Conservation (phyloP, 2,113 vertebrate genomes). For the Heloderma charlesbogerti region DNA sequence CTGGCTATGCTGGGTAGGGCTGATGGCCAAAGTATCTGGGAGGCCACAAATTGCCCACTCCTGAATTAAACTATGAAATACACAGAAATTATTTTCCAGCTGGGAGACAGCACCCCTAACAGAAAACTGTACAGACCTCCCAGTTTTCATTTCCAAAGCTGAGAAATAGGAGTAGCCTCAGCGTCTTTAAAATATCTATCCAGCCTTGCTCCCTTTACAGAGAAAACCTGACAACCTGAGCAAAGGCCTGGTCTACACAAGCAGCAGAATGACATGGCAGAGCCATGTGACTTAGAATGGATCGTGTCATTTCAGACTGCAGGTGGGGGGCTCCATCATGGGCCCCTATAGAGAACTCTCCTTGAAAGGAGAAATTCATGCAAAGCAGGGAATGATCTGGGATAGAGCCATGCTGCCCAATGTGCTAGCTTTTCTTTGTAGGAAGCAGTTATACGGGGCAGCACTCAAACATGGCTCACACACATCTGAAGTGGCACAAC, state of each 20-base stretch:
- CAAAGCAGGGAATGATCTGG: not conserved
- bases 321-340: not conserved
- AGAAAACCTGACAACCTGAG: not conserved
- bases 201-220: not conserved
- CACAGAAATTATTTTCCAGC: not conserved
- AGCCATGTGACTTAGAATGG: not conserved
- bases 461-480: too few relatives aligned
- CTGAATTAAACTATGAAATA: not conserved
- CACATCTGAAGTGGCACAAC: not conserved
- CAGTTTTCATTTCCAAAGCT: not conserved
- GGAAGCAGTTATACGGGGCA: too few relatives aligned
- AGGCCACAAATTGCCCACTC: too few relatives aligned
- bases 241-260: not conserved
- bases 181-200: not conserved
- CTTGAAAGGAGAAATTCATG: not conserved
- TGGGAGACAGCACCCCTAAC: not conserved
- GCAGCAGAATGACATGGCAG: not conserved
- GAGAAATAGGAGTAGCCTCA: not conserved
- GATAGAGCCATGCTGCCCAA: not conserved
- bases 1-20: too few relatives aligned
- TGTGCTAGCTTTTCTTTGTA: not conserved
- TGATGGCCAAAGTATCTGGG: too few relatives aligned
- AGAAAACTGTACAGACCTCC: not conserved
- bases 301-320: not conserved
- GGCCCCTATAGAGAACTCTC: not conserved